Evolutionary conservation across 2,888 invertebrate species (phyloP), one percentile per base, ranked within the genome.

Genomic region (Cheilosia vulpina): DNA sequence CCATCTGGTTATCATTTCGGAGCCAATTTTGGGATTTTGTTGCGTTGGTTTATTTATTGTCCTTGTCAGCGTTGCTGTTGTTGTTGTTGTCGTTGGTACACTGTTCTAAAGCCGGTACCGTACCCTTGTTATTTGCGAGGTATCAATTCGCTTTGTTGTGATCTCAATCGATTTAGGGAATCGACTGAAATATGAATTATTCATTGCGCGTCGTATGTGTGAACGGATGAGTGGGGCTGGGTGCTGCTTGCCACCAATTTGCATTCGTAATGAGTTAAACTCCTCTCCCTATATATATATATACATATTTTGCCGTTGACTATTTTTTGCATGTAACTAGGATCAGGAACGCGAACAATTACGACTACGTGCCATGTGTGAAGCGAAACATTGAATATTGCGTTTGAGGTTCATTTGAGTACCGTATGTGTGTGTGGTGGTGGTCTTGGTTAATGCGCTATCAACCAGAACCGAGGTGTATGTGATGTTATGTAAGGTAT

Each of bases 1-100:
- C 65, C 80, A 84, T 82, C 71, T 77, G 82, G 75, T 43, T 69
- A 62, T 55, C 38, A 66, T 77, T 72, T 71, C 27, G 71, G 43
- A 79, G 84, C 84, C 80, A 84, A 84, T 84, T 80, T 84, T 52
- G 58, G 47, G 79, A 79, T 69, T 38, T 79, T 80, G 75, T 69
- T 76, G 75, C 75, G 69, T 41, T 79, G 38, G 58, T 79, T 69
- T 79, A 63, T 69, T 80, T 80, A 63, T 80, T 73, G 66, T 68
- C 50, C 41, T 62, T 75, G 65, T 53, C 58, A 19, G 47, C 11
- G 21, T 31, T 55, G 57, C 65, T 58, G 13, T 17, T 17, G 7
- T 13, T 27, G 27, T 60, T 38, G 38, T 9, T 27, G 53, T n/a
- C 2, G 34, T 24, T 50, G 47, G 17, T 5, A 13, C 4, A 21